A percentile compares a stretch with the other conserved stretches of the same genome.
Evolutionary conservation across 2,888 invertebrate species (phyloP).

Genomic region (Stictocephala bisonia): DNA sequence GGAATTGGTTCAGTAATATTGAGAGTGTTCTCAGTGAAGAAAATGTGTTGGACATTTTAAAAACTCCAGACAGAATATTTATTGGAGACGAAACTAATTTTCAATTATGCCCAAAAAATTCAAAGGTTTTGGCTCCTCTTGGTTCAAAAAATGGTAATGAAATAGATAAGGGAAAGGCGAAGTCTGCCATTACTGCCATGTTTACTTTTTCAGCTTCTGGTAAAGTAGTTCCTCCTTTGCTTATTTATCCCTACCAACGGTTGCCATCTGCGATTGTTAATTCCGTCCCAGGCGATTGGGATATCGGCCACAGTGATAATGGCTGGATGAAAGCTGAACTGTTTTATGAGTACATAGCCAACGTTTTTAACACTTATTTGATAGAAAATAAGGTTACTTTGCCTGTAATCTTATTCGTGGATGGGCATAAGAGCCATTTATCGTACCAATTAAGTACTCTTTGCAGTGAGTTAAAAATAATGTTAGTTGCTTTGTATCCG

Average conservation of each 20-base stretch:
- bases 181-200: constrained; percentile 63
- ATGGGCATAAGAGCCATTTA: constrained; percentile 40
- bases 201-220: constrained; percentile 63
- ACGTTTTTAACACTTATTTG: constrained; percentile 24
- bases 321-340: constrained; percentile 39
- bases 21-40: constrained; percentile 58
- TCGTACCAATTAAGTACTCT: constrained; percentile 4
- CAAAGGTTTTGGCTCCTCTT: constrained; percentile 57
- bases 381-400: not conserved
- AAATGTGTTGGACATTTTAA: constrained; percentile 56
- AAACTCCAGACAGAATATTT: constrained; percentile 61
- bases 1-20: constrained; percentile 60
- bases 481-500: constrained; percentile 13
- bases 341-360: constrained; percentile 39
- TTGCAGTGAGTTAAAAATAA: constrained; percentile 1
- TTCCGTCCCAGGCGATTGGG: too few species aligned
- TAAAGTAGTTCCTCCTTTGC: constrained; percentile 61
- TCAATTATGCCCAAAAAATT: constrained; percentile 60
- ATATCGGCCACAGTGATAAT: constrained; percentile 14
- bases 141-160: constrained; percentile 62
- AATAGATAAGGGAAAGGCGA: constrained; percentile 61
- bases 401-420: constrained; percentile 40
- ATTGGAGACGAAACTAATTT: constrained; percentile 63
- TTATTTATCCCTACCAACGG: constrained; percentile 63
- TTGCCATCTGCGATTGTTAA: not conserved